phyloP scores from a whole-genome alignment of 2,888 invertebrate genomes.

The Aphodius granarius region DNA sequence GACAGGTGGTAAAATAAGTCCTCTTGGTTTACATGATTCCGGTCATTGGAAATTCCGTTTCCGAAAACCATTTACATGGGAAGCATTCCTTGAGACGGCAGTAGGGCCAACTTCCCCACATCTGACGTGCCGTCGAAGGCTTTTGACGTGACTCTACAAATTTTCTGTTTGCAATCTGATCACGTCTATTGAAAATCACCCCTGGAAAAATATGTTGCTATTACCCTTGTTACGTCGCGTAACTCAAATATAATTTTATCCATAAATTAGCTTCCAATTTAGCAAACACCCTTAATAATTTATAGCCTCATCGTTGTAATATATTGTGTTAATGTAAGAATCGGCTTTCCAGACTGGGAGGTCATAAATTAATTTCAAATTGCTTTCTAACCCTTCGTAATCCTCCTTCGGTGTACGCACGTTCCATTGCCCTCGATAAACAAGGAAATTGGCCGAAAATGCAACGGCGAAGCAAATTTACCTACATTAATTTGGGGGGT shows the following conservation, averaged over 20 bases:
- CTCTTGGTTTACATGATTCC: constrained; percentile 2
- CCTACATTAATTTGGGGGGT: constrained; percentile 39
- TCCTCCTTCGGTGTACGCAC: constrained; percentile 22
- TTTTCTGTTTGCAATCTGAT: not conserved
- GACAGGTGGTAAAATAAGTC: constrained; percentile 10
- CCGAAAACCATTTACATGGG: constrained; percentile 13
- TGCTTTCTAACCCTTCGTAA: constrained; percentile 30
- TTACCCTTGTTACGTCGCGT: not conserved
- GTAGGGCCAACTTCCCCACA: not conserved
- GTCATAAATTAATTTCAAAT: constrained; percentile 32
- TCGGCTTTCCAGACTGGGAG: not conserved
- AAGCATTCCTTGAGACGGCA: not conserved
- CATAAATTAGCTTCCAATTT: not conserved
- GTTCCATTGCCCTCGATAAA: constrained; percentile 32
- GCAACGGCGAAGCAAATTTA: constrained; percentile 39
- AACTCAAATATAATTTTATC: not conserved
- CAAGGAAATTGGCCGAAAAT: constrained; percentile 39
- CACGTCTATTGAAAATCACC: not conserved
- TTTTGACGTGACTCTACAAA: not conserved
- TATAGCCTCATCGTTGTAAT: not conserved
- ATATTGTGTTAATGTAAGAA: not conserved
- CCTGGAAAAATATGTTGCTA: not conserved
- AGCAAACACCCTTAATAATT: not conserved
- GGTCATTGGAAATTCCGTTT: constrained; percentile 10
- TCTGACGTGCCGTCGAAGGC: not conserved